A percentile compares a stretch with the other conserved stretches of the same genome.
Conservation (phyloP, 1,140 invertebrate species). For the Galendromus occidentalis region DNA sequence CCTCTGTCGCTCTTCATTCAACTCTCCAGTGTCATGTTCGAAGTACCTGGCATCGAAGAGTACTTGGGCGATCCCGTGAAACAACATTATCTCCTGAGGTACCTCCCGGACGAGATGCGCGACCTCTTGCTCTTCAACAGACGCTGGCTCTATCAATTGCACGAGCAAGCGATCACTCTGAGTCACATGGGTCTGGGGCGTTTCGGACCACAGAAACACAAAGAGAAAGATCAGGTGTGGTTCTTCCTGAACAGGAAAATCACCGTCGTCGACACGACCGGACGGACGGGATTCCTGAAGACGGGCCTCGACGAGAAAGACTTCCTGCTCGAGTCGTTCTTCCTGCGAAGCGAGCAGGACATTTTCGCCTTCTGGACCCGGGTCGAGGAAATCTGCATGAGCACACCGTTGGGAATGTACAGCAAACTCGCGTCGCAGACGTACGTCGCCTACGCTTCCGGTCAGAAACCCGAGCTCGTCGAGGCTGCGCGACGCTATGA, state of each 20-base stretch:
- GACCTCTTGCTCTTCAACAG: slow-evolving; percentile 36
- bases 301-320: slow-evolving; percentile 23
- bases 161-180: slow-evolving; percentile 36
- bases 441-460: slow-evolving; percentile 25
- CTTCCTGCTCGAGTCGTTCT: slow-evolving; percentile 36
- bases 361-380: slow-evolving; percentile 51
- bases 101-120: slow-evolving; percentile 28
- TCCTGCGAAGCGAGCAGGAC: slow-evolving; percentile 35
- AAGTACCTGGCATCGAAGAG: slow-evolving; percentile 36
- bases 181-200: slow-evolving; percentile 48
- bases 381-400: slow-evolving; percentile 42
- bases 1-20: slow-evolving; percentile 49
- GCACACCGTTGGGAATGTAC: slow-evolving; percentile 40
- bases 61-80: slow-evolving; percentile 45
- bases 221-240: slow-evolving; percentile 49
- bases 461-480: slow-evolving; percentile 34
- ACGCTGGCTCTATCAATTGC: slow-evolving; percentile 41
- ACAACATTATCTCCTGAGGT: slow-evolving; percentile 39
- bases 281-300: slow-evolving; percentile 22
- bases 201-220: slow-evolving; percentile 41
- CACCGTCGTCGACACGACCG: slow-evolving; percentile 42
- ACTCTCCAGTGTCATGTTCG: slow-evolving; percentile 39
- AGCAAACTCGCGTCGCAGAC: slow-evolving; percentile 13
- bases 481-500: slow-evolving; percentile 26
- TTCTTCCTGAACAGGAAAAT: slow-evolving; percentile 44